Evolutionary conservation across 2,888 invertebrate species (phyloP).

Genomic region (Heliconius ismenius): DNA sequence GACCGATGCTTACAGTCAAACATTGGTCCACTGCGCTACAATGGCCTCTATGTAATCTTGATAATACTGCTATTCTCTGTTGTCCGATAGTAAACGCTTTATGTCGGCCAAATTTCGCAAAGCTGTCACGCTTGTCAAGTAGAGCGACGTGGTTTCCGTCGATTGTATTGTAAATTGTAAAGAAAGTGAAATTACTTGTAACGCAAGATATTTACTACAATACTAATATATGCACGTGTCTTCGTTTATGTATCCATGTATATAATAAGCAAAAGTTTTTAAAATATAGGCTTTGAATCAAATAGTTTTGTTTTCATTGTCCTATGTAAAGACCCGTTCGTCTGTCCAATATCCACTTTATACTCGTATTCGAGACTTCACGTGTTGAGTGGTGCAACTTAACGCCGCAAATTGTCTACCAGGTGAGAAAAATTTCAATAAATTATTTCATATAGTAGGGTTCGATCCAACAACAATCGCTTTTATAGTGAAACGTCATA

Average conservation of each 20-base stretch:
- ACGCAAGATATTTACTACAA: conserved; percentile 8
- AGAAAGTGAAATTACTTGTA: conserved; percentile 52
- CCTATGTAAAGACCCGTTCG: no score
- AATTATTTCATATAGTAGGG: background rate
- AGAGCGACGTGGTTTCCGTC: conserved; percentile 58
- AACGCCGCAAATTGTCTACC: background rate
- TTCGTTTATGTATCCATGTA: background rate
- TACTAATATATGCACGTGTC: background rate
- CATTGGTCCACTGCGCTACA: background rate
- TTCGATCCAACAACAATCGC: background rate
- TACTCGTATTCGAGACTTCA: no score
- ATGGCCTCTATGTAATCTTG: background rate
- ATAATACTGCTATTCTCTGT: background rate
- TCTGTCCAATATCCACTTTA: background rate
- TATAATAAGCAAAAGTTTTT: background rate
- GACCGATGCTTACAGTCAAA: background rate
- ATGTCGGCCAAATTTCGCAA: conserved; percentile 53
- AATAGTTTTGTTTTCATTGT: no score
- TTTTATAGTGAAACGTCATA: background rate
- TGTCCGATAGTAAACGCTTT: conserved; percentile 10
- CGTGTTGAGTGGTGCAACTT: no score
- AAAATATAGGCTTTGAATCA: no score
- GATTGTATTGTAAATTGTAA: conserved; percentile 55
- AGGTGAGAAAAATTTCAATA: background rate
- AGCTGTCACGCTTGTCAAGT: conserved; percentile 63